These are phyloP conservation scores for Himalopsyche japonica DNA, from an alignment of 2,888 invertebrate genomes.

Conservation along the genomic window DNA sequence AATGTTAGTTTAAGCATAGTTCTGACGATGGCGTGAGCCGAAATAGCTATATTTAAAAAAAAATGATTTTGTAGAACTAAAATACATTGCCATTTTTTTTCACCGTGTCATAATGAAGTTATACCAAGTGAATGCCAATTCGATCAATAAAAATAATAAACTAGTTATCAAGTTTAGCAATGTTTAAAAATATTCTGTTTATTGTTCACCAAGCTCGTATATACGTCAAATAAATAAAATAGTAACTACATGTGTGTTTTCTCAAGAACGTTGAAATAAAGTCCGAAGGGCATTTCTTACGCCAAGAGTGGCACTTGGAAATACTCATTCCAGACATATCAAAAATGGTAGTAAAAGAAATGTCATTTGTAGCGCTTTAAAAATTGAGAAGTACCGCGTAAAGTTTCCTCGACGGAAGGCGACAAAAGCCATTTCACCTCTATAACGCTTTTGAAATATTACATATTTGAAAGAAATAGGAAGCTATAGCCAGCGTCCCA, in stretches of 20 bases:
- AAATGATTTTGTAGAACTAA: too few species aligned
- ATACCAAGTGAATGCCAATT: too few species aligned
- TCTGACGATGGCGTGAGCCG: too few species aligned
- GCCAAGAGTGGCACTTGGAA: background rate
- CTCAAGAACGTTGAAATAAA: background rate
- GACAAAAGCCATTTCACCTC: background rate
- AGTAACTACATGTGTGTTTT: background rate
- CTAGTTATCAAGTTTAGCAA: too few species aligned
- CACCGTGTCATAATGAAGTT: too few species aligned
- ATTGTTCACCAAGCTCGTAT: background rate
- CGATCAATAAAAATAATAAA: too few species aligned
- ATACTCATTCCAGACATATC: background rate
- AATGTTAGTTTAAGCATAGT: too few species aligned
- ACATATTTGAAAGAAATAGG: background rate
- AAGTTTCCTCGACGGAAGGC: background rate
- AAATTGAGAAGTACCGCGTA: background rate
- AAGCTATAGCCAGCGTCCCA: background rate
- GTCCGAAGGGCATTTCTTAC: background rate
- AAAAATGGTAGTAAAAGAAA: background rate
- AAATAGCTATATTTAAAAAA: too few species aligned
- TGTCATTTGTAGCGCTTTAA: constrained; percentile 1
- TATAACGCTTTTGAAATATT: background rate
- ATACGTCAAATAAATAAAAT: background rate
- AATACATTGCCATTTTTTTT: too few species aligned
- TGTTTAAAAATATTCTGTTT: too few species aligned